Conservation (phyloP, 2,888 invertebrate genomes). For the Chelonus formosanus region DNA sequence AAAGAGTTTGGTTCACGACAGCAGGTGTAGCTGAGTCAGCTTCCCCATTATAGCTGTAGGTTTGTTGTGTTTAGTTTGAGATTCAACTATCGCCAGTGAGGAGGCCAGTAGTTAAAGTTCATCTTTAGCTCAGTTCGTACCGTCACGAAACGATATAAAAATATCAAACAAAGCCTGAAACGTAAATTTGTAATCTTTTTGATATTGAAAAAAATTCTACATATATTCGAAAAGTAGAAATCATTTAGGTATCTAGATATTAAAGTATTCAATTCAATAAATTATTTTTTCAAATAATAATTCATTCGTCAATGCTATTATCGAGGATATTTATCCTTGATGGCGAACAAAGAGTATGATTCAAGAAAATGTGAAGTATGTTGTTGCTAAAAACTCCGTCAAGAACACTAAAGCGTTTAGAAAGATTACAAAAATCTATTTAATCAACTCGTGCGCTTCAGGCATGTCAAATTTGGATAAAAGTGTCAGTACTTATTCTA, state of each 20-base stretch:
- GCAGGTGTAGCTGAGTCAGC: slow-evolving; percentile 61
- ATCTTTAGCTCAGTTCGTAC: slow-evolving; percentile 10
- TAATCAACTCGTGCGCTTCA: slow-evolving; percentile 1
- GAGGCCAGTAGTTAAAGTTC: slow-evolving; percentile 35
- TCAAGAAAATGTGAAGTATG: slow-evolving; percentile 2
- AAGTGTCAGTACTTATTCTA: slow-evolving; percentile 26
- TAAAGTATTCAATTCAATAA: neutral
- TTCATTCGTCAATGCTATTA: neutral
- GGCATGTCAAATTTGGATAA: slow-evolving; percentile 32
- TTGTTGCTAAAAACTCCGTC: slow-evolving; percentile 2
- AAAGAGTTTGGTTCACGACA: slow-evolving; percentile 37
- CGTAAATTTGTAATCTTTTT: neutral
- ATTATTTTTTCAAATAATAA: neutral
- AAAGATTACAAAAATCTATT: neutral
- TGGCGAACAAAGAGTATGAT: slow-evolving; percentile 7
- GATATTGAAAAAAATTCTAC: too few relatives aligned
- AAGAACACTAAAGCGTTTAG: slow-evolving; percentile 1
- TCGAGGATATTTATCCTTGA: neutral
- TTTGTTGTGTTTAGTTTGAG: slow-evolving; percentile 60
- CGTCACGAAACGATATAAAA: too few relatives aligned
- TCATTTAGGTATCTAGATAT: too few relatives aligned
- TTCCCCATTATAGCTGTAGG: slow-evolving; percentile 54
- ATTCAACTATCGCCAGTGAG: slow-evolving; percentile 50
- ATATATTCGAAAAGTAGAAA: too few relatives aligned
- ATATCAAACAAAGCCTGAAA: too few relatives aligned